Evolutionary conservation across 2,113 vertebrate genomes (phyloP).

Genomic region (Australoheros scitulus): DNA sequence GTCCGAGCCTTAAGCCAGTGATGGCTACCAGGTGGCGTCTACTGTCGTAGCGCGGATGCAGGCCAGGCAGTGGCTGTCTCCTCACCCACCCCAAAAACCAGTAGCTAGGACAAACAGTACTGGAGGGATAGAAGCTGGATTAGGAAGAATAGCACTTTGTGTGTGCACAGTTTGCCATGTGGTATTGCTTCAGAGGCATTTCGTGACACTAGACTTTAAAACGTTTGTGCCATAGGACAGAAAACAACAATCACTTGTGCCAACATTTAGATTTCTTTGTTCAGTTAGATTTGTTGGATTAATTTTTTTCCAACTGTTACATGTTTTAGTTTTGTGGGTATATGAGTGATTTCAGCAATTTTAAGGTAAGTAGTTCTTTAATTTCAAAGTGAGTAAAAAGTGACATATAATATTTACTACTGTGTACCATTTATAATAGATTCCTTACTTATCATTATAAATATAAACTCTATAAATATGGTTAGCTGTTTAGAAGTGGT

Average conservation of each 20-base stretch:
- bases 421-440: neutral
- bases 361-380: neutral
- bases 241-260: constrained; percentile 42
- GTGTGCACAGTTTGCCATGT: constrained; percentile 18
- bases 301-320: neutral
- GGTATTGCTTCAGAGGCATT: constrained; percentile 42
- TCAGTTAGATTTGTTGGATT: neutral
- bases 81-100: constrained; percentile 41
- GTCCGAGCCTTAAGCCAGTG: constrained; percentile 45
- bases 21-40: constrained; percentile 68
- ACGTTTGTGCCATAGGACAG: constrained; percentile 5
- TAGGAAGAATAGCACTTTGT: constrained; percentile 33
- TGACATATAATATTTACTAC: neutral
- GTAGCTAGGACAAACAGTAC: constrained; percentile 55
- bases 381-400: neutral
- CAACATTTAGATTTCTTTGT: neutral
- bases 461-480: neutral
- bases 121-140: constrained; percentile 26
- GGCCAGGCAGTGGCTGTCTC: constrained; percentile 44
- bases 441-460: neutral
- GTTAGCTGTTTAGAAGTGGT: neutral
- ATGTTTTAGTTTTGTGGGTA: neutral
- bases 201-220: constrained; percentile 53
- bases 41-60: constrained; percentile 26
- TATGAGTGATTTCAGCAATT: neutral